Conservation (phyloP, 1,140 invertebrate species). For the Holcopasites calliopsidis region DNA sequence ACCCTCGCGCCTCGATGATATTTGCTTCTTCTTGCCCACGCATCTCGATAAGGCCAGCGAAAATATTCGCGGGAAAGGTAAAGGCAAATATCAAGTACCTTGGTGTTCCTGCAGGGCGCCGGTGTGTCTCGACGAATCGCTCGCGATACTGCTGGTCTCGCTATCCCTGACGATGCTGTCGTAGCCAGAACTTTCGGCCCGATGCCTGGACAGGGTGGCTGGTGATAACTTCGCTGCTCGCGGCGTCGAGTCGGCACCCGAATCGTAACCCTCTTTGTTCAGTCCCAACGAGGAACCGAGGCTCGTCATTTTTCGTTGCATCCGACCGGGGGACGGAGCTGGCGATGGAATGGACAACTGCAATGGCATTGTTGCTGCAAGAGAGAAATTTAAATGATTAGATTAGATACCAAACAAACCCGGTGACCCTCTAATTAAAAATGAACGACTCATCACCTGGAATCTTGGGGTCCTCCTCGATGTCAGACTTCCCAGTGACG, state of each 20-base stretch:
- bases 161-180: slow-evolving; percentile 93
- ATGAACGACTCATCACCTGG: slow-evolving; percentile 71
- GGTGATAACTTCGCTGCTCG: slow-evolving; percentile 88
- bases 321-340: slow-evolving; percentile 79
- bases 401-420: neutral
- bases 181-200: slow-evolving; percentile 91
- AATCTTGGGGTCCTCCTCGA: slow-evolving; percentile 78
- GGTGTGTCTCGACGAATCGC: slow-evolving; percentile 85
- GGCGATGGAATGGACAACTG: slow-evolving; percentile 79
- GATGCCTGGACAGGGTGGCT: slow-evolving; percentile 84
- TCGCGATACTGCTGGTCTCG: slow-evolving; percentile 90
- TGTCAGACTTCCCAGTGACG: slow-evolving; percentile 80
- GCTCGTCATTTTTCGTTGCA: slow-evolving; percentile 81
- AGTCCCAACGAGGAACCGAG: slow-evolving; percentile 81
- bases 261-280: slow-evolving; percentile 87
- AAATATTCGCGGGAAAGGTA: too few relatives aligned
- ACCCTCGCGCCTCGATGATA: neutral
- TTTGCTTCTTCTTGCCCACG: neutral
- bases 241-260: slow-evolving; percentile 88
- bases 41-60: neutral
- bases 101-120: slow-evolving; percentile 83
- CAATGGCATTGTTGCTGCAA: slow-evolving; percentile 69
- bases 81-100: slow-evolving; percentile 61
- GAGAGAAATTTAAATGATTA: neutral
- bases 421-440: too few relatives aligned